These are phyloP conservation scores for Caenorhabditis inopinata DNA, from an alignment of 1,140 invertebrate genomes.

Conservation along the genomic window DNA sequence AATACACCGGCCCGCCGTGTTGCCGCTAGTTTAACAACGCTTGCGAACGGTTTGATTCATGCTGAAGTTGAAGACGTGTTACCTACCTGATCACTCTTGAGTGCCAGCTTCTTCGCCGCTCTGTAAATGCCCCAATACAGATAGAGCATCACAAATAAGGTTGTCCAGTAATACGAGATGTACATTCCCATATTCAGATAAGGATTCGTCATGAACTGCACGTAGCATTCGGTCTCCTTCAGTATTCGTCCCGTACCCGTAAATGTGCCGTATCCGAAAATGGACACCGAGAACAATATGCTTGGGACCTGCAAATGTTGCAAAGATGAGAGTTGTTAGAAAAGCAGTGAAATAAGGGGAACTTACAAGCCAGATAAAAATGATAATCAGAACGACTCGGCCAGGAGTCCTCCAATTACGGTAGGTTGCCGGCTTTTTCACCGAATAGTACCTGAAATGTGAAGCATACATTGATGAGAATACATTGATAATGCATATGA, in stretches of 20 bases:
- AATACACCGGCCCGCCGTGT: too few relatives aligned
- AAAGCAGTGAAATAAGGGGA: not conserved
- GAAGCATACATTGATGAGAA: not conserved
- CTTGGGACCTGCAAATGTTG: constrained; percentile 76
- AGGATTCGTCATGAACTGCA: constrained; percentile 94
- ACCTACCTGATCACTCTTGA: constrained; percentile 79
- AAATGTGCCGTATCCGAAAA: constrained; percentile 98
- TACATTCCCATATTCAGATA: constrained; percentile 70
- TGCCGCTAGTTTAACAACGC: too few relatives aligned
- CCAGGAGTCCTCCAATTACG: constrained; percentile 92
- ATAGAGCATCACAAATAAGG: constrained; percentile 85
- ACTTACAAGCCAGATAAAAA: constrained; percentile 80
- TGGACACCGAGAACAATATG: constrained; percentile 92
- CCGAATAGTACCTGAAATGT: constrained; percentile 84
- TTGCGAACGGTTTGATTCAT: too few relatives aligned
- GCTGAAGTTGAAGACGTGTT: too few relatives aligned
- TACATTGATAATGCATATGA: not conserved
- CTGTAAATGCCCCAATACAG: constrained; percentile 96
- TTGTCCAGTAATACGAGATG: constrained; percentile 95
- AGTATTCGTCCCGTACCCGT: constrained; percentile 79
- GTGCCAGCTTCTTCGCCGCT: constrained; percentile 95
- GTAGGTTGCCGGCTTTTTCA: constrained; percentile 96
- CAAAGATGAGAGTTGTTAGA: too few relatives aligned
- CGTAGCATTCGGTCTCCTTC: constrained; percentile 84
- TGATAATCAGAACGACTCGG: constrained; percentile 82